These are phyloP conservation scores for Halocaridina rubra DNA, from an alignment of 2,888 invertebrate genomes.

Conservation along the genomic window DNA sequence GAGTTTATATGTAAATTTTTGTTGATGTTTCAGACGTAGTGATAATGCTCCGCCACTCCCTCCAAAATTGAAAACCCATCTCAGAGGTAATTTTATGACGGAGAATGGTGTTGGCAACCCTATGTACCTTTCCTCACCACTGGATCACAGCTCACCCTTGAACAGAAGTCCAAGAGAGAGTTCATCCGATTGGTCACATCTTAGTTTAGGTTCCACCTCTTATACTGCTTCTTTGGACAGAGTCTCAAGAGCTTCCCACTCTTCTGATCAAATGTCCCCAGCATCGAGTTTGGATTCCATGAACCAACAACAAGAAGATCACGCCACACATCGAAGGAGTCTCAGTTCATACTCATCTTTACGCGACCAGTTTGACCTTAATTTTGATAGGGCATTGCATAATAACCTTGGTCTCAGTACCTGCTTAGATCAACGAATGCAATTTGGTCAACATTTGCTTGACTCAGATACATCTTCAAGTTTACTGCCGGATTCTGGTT, in stretches of 20 bases:
- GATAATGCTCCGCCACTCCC: constrained; percentile 46
- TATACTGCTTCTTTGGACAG: constrained; percentile 20
- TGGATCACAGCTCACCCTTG: constrained; percentile 25
- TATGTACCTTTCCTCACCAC: constrained; percentile 16
- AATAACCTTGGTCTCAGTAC: background rate
- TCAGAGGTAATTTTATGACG: background rate
- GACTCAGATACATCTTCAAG: background rate
- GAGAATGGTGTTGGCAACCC: constrained; percentile 4
- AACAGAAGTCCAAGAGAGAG: constrained; percentile 27
- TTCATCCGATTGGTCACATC: constrained; percentile 30
- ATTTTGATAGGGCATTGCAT: constrained; percentile 28
- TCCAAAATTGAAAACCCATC: constrained; percentile 31
- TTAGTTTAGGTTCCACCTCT: constrained; percentile 7
- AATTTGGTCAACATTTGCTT: background rate
- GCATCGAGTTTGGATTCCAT: constrained; percentile 89
- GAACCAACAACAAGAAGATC: constrained; percentile 61
- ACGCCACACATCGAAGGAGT: constrained; percentile 24
- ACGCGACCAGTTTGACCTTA: constrained; percentile 20
- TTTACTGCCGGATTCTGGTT: constrained; percentile 6
- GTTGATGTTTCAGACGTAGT: constrained; percentile 1
- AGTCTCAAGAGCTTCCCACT: constrained; percentile 17
- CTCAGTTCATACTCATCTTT: constrained; percentile 26
- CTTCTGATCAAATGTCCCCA: constrained; percentile 69
- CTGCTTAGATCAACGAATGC: background rate
- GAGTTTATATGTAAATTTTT: too few species aligned